Percentiles rank a stretch among this genome's conserved stretches.
These are phyloP conservation scores for Acestrorhynchus altus DNA, from an alignment of 2,797 vertebrate species.

Conservation along the genomic window DNA sequence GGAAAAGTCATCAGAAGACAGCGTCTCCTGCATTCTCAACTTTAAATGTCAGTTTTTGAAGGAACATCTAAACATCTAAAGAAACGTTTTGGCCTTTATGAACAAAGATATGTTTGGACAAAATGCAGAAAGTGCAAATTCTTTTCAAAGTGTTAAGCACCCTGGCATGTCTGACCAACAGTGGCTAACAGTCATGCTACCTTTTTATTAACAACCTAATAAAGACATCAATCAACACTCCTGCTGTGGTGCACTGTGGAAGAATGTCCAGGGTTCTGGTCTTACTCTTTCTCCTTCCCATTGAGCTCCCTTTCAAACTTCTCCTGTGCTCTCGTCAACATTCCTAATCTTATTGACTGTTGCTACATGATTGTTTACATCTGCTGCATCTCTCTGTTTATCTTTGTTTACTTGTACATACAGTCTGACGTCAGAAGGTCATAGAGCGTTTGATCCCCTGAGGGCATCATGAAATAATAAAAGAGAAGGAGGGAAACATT, in stretches of 20 bases:
- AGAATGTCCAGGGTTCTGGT: not conserved
- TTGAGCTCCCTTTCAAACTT: not conserved
- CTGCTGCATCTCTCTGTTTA: slow-evolving; percentile 62
- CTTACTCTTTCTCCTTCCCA: not conserved
- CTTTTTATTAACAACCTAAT: not conserved
- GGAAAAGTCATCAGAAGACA: too few relatives aligned
- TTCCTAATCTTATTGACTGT: slow-evolving; percentile 62
- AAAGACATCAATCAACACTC: not conserved
- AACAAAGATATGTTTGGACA: not conserved
- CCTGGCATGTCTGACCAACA: not conserved
- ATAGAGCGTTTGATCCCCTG: slow-evolving; percentile 61
- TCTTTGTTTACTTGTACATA: slow-evolving; percentile 76
- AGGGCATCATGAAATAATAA: slow-evolving; percentile 40
- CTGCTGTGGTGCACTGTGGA: not conserved
- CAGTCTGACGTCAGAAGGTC: slow-evolving; percentile 72
- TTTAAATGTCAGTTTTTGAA: too few relatives aligned
- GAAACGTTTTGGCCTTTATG: too few relatives aligned
- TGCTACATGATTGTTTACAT: slow-evolving; percentile 74
- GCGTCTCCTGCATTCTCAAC: too few relatives aligned
- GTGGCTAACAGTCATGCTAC: not conserved
- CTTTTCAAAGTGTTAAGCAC: not conserved
- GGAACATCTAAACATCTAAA: too few relatives aligned
- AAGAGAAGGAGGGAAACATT: slow-evolving; percentile 32
- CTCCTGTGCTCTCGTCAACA: slow-evolving; percentile 1
- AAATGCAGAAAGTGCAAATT: not conserved